Evolutionary conservation across 1,140 invertebrate genomes (phyloP).

Genomic region (Laodelphax striatellus): DNA sequence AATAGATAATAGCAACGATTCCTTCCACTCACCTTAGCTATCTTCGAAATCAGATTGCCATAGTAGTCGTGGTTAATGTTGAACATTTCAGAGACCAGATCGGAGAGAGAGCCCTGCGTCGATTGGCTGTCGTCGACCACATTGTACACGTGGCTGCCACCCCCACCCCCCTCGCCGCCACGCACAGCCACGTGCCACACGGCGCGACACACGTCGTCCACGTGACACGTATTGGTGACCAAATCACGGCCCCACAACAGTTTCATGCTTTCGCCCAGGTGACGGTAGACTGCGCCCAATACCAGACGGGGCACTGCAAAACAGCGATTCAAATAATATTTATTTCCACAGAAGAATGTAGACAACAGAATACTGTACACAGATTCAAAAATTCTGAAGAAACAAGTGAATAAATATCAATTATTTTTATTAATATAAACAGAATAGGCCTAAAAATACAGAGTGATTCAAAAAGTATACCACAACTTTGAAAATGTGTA

Average conservation of each 20-base stretch:
- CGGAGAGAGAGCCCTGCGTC: conserved; percentile 69
- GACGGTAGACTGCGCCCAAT: conserved; percentile 77
- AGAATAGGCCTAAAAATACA: no score
- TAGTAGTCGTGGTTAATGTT: conserved; percentile 78
- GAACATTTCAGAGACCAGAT: conserved; percentile 70
- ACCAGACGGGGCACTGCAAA: conserved; percentile 65
- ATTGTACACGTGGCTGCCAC: conserved; percentile 55
- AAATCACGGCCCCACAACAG: conserved; percentile 76
- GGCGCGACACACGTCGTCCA: conserved; percentile 66
- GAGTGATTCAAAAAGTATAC: no score
- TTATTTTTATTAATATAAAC: no score
- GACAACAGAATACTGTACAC: no score
- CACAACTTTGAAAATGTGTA: no score
- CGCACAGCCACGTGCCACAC: conserved; percentile 54
- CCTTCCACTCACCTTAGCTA: conserved; percentile 75
- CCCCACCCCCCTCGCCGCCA: conserved; percentile 30
- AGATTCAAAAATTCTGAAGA: no score
- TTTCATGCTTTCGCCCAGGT: conserved; percentile 82
- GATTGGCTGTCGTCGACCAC: conserved; percentile 70
- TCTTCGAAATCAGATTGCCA: conserved; percentile 60
- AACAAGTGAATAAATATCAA: no score
- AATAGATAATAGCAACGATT: no score
- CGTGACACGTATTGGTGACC: conserved; percentile 79
- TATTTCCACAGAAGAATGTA: no score
- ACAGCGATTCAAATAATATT: conserved; percentile 14